These are phyloP conservation scores for Antechinus flavipes DNA, from an alignment of 2,113 vertebrate species.

Conservation along the genomic window DNA sequence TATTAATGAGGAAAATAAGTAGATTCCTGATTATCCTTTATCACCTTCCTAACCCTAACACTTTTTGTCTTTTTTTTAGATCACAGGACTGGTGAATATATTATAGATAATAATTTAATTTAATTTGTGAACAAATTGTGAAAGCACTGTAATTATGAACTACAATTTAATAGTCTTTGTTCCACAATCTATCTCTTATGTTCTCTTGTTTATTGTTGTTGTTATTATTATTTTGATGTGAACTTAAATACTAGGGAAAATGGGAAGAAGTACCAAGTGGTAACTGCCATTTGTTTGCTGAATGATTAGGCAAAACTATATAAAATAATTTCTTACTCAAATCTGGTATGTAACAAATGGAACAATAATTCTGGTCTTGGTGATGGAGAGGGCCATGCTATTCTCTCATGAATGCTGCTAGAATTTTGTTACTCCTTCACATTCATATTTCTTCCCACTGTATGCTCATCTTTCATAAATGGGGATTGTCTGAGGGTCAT, in stretches of 20 bases:
- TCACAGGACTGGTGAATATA: background rate
- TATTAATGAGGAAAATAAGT: background rate
- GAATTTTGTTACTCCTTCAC: background rate
- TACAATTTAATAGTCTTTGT: slow-evolving; percentile 33
- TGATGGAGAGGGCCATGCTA: background rate
- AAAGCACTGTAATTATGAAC: background rate
- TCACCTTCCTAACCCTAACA: background rate
- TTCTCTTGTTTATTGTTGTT: background rate
- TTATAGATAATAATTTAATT: slow-evolving; percentile 27
- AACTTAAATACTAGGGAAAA: slow-evolving; percentile 15
- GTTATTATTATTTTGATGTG: slow-evolving; percentile 11
- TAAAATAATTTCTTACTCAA: slow-evolving; percentile 1
- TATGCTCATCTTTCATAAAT: background rate
- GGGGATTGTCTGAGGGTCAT: background rate
- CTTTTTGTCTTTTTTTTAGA: background rate
- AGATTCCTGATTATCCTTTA: background rate
- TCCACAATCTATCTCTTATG: background rate
- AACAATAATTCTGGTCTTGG: background rate
- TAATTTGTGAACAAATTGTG: background rate
- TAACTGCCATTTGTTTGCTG: background rate
- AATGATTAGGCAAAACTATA: slow-evolving; percentile 20
- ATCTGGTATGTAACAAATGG: background rate
- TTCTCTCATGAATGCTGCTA: background rate
- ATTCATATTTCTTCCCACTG: background rate
- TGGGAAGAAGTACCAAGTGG: background rate